Percentiles rank a stretch among this genome's conserved stretches.
phyloP scores from a whole-genome alignment of 2,113 vertebrate genomes.

The Nothoprocta pentlandii region DNA sequence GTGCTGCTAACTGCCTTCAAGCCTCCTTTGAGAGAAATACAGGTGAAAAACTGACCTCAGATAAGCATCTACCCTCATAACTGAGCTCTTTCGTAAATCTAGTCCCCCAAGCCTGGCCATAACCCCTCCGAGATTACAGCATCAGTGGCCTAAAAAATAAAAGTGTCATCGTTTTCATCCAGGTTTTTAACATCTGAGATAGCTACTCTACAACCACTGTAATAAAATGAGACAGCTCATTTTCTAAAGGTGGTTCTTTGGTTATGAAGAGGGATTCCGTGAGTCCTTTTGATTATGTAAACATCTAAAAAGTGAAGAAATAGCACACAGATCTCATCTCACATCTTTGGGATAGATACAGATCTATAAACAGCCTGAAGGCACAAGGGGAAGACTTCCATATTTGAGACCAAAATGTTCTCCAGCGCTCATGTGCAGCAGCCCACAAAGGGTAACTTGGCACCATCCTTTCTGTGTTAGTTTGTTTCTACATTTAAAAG shows the following conservation, averaged over 20 bases:
- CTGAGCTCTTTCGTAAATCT: neutral
- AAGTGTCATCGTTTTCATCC: neutral
- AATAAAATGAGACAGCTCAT: neutral
- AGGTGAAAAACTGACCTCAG: neutral
- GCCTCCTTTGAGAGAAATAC: neutral
- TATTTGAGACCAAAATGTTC: neutral
- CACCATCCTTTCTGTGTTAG: conserved; percentile 26
- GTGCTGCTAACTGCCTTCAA: neutral
- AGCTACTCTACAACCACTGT: neutral
- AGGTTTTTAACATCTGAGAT: neutral
- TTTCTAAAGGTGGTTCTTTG: neutral
- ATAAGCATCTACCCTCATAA: neutral
- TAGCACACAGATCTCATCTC: neutral
- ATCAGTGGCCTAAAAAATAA: neutral
- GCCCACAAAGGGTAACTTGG: neutral
- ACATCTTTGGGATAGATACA: neutral
- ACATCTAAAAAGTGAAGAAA: neutral
- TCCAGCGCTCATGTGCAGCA: neutral
- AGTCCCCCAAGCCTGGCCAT: neutral
- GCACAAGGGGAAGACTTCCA: neutral
- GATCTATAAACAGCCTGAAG: neutral
- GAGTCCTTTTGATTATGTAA: neutral
- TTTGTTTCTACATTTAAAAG: conserved; percentile 51
- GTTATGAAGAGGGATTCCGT: neutral
- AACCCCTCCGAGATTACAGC: neutral